Conservation (phyloP, 2,797 vertebrate genomes). For the Lates japonicus region DNA sequence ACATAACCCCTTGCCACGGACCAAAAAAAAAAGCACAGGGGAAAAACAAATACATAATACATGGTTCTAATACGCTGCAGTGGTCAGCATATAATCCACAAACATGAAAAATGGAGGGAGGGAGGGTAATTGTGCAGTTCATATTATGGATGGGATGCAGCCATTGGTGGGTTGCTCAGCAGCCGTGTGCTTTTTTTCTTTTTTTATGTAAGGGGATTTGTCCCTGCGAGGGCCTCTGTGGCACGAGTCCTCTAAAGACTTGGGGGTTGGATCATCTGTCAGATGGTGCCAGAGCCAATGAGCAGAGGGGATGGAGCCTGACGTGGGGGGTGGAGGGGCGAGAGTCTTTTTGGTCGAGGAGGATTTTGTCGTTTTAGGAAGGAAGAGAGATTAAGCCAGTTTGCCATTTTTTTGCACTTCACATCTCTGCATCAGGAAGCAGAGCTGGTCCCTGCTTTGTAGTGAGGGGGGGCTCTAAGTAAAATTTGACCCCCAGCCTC, state of each 20-base stretch:
- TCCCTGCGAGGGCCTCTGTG: slow-evolving; percentile 24
- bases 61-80: slow-evolving; percentile 54
- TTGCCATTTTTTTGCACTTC: background rate
- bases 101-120: slow-evolving; percentile 63
- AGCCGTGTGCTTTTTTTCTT: slow-evolving; percentile 24
- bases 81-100: slow-evolving; percentile 65
- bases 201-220: slow-evolving; percentile 79
- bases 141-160: slow-evolving; percentile 44
- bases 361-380: slow-evolving; percentile 44
- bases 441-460: background rate
- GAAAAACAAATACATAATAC: slow-evolving; percentile 57
- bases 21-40: slow-evolving; percentile 49
- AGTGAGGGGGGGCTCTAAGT: no score
- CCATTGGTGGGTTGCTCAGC: slow-evolving; percentile 53
- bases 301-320: background rate
- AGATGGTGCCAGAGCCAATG: slow-evolving; percentile 46
- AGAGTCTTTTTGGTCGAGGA: background rate
- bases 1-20: slow-evolving; percentile 41
- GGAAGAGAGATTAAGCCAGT: slow-evolving; percentile 32
- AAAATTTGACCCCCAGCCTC: background rate
- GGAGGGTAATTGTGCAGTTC: slow-evolving; percentile 54
- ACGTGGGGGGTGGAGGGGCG: background rate
- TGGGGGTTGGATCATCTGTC: slow-evolving; percentile 44
- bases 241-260: slow-evolving; percentile 53
- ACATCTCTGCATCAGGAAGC: background rate